phyloP scores from a whole-genome alignment of 2,113 vertebrate species.

The Percopsis transmontana region DNA sequence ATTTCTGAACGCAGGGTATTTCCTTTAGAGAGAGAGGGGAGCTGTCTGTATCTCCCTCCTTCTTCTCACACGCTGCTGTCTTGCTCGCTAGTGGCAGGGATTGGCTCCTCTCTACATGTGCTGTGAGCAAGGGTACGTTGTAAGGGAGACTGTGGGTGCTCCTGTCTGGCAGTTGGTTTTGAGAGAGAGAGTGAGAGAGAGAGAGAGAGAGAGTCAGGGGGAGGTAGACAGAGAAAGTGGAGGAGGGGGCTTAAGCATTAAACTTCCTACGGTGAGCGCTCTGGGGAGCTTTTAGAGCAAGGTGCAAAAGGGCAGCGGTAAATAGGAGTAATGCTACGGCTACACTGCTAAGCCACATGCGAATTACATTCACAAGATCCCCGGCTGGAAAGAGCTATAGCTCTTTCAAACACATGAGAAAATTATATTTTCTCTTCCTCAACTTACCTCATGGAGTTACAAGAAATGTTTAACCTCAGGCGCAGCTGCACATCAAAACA shows the following conservation, averaged over 20 bases:
- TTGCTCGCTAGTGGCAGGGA: slow-evolving; percentile 37
- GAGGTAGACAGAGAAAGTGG: slow-evolving; percentile 39
- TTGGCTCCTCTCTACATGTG: slow-evolving; percentile 56
- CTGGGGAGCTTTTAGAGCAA: slow-evolving; percentile 65
- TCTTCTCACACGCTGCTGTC: not conserved
- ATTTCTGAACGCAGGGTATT: slow-evolving; percentile 50
- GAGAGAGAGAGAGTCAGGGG: slow-evolving; percentile 13
- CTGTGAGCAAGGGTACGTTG: not conserved
- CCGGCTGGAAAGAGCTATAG: not conserved
- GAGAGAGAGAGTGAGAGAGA: slow-evolving; percentile 40
- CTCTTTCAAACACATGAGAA: slow-evolving; percentile 1
- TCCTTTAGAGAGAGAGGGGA: slow-evolving; percentile 28
- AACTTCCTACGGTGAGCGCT: slow-evolving; percentile 62
- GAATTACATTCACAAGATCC: slow-evolving; percentile 7
- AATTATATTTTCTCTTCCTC: not conserved
- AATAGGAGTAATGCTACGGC: slow-evolving; percentile 21
- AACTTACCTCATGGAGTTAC: slow-evolving; percentile 3
- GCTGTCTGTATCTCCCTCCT: slow-evolving; percentile 10
- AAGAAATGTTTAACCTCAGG: slow-evolving; percentile 15
- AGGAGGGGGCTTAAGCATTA: slow-evolving; percentile 50
- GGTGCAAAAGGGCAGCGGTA: slow-evolving; percentile 64
- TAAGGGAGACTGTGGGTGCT: slow-evolving; percentile 39
- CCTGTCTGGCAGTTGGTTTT: slow-evolving; percentile 58
- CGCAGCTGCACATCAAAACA: slow-evolving; percentile 38
- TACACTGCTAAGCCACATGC: slow-evolving; percentile 5